A percentile compares a stretch with the other conserved stretches of the same genome.
Evolutionary conservation across 2,888 invertebrate genomes (phyloP).

Genomic region (Thumatha senex): DNA sequence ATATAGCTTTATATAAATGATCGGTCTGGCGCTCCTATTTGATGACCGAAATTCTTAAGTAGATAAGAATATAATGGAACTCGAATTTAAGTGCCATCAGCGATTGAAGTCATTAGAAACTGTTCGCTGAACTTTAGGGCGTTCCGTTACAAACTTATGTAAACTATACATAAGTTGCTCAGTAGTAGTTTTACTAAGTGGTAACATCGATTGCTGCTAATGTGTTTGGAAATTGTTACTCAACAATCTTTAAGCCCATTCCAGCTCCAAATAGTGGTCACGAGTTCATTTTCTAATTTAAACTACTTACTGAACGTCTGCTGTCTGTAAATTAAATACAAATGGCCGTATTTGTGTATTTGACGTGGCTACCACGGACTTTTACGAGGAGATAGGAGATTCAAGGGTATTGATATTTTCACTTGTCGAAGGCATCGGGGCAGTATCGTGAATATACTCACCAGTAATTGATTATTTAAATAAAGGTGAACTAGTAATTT

Average conservation of each 20-base stretch:
- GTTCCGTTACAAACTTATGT: conserved; percentile 38
- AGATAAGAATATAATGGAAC: conserved; percentile 31
- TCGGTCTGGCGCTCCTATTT: too few relatives aligned
- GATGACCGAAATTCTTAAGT: background rate
- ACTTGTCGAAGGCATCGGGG: too few relatives aligned
- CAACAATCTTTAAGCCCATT: conserved; percentile 39
- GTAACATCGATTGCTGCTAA: conserved; percentile 46
- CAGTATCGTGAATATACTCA: too few relatives aligned
- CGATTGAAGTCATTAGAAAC: conserved; percentile 55
- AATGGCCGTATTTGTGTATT: conserved; percentile 16
- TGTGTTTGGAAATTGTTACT: conserved; percentile 40
- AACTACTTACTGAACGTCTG: conserved; percentile 24
- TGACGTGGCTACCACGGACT: too few relatives aligned
- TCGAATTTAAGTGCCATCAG: conserved; percentile 38
- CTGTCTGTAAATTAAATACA: conserved; percentile 21
- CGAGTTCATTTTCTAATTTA: conserved; percentile 35
- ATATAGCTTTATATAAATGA: too few relatives aligned
- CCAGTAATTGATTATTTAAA: too few relatives aligned
- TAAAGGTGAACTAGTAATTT: too few relatives aligned
- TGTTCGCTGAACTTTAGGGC: conserved; percentile 38
- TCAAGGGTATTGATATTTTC: too few relatives aligned
- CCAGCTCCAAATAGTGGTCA: conserved; percentile 31
- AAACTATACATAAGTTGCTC: conserved; percentile 41
- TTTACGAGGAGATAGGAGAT: too few relatives aligned
- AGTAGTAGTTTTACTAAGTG: conserved; percentile 44